These are phyloP conservation scores for Porites lobata DNA, from an alignment of 92 coral and sea anemone genomes.

Conservation along the genomic window DNA sequence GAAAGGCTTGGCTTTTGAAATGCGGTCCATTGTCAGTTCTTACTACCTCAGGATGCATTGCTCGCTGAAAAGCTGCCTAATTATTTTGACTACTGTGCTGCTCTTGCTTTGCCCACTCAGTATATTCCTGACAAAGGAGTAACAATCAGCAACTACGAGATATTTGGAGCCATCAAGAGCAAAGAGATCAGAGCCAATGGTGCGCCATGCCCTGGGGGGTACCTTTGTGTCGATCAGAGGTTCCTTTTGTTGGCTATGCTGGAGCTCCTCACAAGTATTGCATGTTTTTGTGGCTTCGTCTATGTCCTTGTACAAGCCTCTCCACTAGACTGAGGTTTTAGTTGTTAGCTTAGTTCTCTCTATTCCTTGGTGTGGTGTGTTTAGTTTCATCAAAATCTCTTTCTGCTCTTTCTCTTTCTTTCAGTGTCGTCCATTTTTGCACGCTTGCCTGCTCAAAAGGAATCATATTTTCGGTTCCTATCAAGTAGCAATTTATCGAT, in stretches of 20 bases:
- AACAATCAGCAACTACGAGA: no score
- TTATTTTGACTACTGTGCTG: no score
- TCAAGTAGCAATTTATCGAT: no score
- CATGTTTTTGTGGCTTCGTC: slow-evolving; percentile 22
- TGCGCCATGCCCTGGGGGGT: slow-evolving; percentile 28
- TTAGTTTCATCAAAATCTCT: not conserved
- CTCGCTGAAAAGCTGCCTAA: no score
- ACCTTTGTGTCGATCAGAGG: slow-evolving; percentile 28
- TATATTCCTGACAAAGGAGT: no score
- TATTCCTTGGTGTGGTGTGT: not conserved
- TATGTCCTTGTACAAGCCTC: slow-evolving; percentile 48
- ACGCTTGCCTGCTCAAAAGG: no score
- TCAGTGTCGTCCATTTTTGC: no score
- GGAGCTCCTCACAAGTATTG: slow-evolving; percentile 24
- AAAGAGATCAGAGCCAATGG: slow-evolving; percentile 39
- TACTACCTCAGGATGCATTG: no score
- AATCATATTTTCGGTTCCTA: no score
- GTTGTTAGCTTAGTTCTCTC: slow-evolving; percentile 30
- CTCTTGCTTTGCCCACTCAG: no score
- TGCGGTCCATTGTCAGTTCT: no score
- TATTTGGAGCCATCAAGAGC: not conserved
- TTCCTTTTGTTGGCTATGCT: not conserved
- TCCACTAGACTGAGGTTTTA: slow-evolving; percentile 43
- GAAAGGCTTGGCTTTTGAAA: no score
- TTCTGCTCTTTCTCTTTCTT: not conserved